Percentiles rank a stretch among this genome's conserved stretches.
phyloP scores from a whole-genome alignment of 2,113 vertebrate genomes.

The Eretmochelys imbricata region DNA sequence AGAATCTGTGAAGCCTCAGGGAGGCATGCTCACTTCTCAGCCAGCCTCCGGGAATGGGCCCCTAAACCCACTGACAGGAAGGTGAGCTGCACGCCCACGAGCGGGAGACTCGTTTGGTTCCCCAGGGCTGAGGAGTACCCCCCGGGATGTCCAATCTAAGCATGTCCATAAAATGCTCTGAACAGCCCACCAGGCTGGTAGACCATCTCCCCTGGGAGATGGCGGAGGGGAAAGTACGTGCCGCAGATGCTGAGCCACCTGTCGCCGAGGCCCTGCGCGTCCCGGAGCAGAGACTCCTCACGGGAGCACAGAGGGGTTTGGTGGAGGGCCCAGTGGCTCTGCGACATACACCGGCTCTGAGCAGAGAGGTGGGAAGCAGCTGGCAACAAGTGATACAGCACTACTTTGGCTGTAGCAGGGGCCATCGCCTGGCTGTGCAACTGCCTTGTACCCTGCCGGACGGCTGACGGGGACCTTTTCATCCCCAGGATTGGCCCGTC shows the following conservation, averaged over 20 bases:
- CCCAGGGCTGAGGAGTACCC: background rate
- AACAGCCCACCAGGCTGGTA: background rate
- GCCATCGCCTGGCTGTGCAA: background rate
- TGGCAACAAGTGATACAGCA: background rate
- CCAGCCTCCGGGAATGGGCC: background rate
- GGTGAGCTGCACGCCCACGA: background rate
- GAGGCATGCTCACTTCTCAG: background rate
- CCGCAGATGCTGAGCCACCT: background rate
- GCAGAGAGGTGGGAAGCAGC: background rate
- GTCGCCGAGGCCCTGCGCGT: too few relatives aligned
- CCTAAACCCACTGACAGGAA: background rate
- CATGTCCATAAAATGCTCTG: background rate
- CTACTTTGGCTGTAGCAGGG: too few relatives aligned
- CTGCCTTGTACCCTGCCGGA: too few relatives aligned
- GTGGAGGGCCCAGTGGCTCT: background rate
- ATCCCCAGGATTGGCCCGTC: background rate
- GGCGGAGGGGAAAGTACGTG: too few relatives aligned
- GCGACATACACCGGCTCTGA: background rate
- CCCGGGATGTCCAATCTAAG: background rate
- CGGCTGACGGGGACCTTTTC: background rate
- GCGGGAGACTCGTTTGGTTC: background rate
- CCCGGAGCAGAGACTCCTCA: background rate
- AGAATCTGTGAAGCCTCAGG: background rate
- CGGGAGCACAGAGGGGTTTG: rapidly evolving
- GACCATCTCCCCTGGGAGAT: too few relatives aligned